Evolutionary conservation across 2,888 invertebrate genomes (phyloP), one percentile per base, ranked within the genome.

Genomic region (Archips xylosteana): DNA sequence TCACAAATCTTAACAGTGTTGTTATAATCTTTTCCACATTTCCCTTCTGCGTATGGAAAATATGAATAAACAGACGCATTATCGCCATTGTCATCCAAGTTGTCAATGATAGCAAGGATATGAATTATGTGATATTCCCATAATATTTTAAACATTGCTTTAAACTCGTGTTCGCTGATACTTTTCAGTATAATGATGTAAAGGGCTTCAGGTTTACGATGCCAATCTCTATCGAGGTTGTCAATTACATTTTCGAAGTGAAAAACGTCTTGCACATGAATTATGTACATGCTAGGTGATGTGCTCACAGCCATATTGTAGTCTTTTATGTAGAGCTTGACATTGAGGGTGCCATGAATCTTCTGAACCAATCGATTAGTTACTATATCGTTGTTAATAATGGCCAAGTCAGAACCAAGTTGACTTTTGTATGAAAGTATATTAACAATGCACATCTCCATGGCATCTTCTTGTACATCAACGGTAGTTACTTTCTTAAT

Each of bases 11-110:
- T 72, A 1, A 70, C 23, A 9, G 65, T 76, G 36, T 71, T 75
- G 2, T 42, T 65, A 59, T 68, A 75, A 32, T 70, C 74, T 36
- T 59, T 32, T 10, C 77, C 75, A 70, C 76, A 77, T 2, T 34
- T 10, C 49, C 66, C 64, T 13, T 61, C 54, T 67, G 49, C 70
- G 57, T 74, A 75, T 15, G 74, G 66, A 59, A 70, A 69, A 59
- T 76, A 77, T 2, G 70, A 45, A 51, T 71, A 71, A 15, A 76
- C 36, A 15, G 69, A 59, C 61, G 67, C 70, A 32, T 32, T 61
- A 39, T 23, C 36, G 34, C 15, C 23, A 54, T 68, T 63, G 0
- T 57, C 12, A 12, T 12, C 12, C 2, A 36, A 49, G 8, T 63
- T 15, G 36, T 49, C 68, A 57, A 32, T 59, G 12, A 77, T 61